phyloP scores from a whole-genome alignment of 2,113 vertebrate species.

The Callipepla californica region DNA sequence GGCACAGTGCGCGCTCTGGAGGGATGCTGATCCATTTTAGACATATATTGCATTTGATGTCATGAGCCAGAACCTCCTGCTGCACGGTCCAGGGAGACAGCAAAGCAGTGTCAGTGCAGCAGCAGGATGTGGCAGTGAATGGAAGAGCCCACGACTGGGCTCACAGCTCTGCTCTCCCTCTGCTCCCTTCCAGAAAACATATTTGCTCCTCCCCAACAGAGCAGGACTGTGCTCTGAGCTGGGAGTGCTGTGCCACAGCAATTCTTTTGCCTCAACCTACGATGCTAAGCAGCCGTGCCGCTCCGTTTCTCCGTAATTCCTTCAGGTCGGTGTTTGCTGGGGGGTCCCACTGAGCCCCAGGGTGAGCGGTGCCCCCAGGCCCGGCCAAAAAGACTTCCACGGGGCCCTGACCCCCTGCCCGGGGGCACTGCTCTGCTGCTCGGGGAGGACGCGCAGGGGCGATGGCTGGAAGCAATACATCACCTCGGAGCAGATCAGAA shows the following conservation, averaged over 20 bases:
- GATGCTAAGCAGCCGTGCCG: neutral
- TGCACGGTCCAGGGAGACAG: neutral
- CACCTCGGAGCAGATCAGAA: neutral
- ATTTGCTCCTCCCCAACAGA: neutral
- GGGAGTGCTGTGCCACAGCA: neutral
- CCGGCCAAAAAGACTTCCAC: neutral
- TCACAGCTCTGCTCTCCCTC: neutral
- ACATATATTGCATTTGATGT: neutral
- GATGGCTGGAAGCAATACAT: neutral
- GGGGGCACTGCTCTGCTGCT: neutral
- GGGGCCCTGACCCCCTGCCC: neutral
- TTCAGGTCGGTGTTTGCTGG: neutral
- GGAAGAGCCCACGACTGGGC: no score
- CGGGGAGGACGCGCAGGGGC: neutral
- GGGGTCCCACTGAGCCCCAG: neutral
- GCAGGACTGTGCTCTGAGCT: neutral
- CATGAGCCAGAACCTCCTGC: neutral
- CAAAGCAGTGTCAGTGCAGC: neutral
- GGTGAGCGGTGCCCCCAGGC: neutral
- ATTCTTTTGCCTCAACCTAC: neutral
- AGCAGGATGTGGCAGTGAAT: neutral
- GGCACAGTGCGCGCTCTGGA: neutral
- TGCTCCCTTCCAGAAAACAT: neutral
- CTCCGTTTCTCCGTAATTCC: neutral
- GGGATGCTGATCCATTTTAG: neutral